Percentiles rank a stretch among this genome's conserved stretches.
Conservation (phyloP, 2,113 vertebrate species). For the Onychorhynchus coronatus region DNA sequence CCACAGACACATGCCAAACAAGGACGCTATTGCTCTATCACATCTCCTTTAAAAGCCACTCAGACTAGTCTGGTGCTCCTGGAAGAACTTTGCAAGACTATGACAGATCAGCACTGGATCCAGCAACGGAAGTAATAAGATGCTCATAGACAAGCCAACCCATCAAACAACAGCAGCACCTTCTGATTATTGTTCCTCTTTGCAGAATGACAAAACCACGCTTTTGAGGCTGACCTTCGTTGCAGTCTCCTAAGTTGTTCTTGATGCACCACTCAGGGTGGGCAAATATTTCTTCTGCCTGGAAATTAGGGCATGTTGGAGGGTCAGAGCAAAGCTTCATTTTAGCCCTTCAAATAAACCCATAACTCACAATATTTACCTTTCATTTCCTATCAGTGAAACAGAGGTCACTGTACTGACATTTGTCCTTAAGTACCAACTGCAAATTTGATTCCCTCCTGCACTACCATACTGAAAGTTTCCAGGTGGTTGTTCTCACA, state of each 20-base stretch:
- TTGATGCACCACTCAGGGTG: neutral
- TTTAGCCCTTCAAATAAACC: neutral
- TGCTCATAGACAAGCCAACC: neutral
- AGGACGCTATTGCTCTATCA: neutral
- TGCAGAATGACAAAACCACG: fast-evolving
- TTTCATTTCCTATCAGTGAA: neutral
- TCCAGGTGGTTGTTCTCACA: neutral
- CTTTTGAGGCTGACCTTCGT: neutral
- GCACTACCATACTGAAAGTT: neutral
- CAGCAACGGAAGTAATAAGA: neutral
- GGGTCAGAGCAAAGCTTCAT: neutral
- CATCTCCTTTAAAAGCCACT: neutral
- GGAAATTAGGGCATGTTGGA: neutral
- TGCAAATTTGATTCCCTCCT: neutral
- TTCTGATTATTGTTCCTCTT: neutral
- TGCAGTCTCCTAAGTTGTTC: neutral
- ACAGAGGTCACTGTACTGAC: neutral
- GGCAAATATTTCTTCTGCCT: neutral
- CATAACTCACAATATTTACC: neutral
- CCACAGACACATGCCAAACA: neutral
- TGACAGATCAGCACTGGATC: fast-evolving
- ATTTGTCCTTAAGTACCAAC: fast-evolving
- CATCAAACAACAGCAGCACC: neutral
- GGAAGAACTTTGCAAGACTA: neutral
- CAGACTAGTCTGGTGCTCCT: neutral